phyloP scores from a whole-genome alignment of 2,113 vertebrate genomes.

The Ammospiza caudacuta region DNA sequence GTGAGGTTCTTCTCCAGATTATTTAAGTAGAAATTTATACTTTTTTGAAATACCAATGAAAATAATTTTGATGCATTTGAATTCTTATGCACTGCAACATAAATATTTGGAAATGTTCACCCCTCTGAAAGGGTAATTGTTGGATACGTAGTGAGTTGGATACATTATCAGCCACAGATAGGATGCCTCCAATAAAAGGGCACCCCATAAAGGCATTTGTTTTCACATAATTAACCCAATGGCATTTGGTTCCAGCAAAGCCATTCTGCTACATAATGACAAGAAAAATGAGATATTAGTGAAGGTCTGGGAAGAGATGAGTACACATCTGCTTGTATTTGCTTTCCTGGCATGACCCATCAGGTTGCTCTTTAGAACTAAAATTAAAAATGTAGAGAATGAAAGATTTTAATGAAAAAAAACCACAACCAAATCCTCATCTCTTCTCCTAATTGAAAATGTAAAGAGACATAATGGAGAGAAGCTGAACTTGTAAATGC shows the following conservation, averaged over 20 bases:
- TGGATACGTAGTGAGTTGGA: background rate
- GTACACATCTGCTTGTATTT: conserved; percentile 34
- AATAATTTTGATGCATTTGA: background rate
- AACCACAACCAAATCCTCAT: background rate
- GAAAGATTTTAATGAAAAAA: background rate
- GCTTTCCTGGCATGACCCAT: conserved; percentile 16
- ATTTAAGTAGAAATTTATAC: background rate
- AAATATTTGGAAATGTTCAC: conserved; percentile 1
- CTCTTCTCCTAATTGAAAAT: conserved; percentile 5
- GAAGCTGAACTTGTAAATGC: conserved; percentile 13
- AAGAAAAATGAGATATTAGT: conserved; percentile 27
- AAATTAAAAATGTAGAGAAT: conserved; percentile 1
- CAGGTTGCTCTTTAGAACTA: background rate
- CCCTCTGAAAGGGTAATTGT: background rate
- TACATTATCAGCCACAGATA: background rate
- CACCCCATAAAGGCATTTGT: background rate
- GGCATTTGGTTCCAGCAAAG: conserved; percentile 14
- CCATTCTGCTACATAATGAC: conserved; percentile 17
- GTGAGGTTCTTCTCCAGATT: background rate
- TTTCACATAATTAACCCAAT: conserved; percentile 29
- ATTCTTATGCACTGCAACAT: background rate
- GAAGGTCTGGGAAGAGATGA: conserved; percentile 1
- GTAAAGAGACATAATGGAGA: background rate
- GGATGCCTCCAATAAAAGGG: background rate
- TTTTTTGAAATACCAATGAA: background rate